A percentile compares a stretch with the other conserved stretches of the same genome.
Evolutionary conservation across 2,113 vertebrate species (phyloP).

Genomic region (Sus scrofa): DNA sequence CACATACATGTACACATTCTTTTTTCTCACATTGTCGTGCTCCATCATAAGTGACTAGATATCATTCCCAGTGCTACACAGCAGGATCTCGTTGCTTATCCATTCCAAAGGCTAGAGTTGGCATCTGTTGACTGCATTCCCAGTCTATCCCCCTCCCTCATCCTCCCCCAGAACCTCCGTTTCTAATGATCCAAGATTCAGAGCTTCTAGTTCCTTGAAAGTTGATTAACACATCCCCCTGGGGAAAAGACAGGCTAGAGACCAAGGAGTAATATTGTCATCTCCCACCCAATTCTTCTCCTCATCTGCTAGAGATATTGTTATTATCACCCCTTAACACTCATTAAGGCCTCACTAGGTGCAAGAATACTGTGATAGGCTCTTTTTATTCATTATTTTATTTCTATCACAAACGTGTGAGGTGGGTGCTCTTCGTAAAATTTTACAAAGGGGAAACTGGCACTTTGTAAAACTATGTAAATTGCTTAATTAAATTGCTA

Average conservation of each 20-base stretch:
- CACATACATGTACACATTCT: no score
- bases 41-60: no score
- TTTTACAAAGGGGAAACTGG: not conserved
- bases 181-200: not conserved
- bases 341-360: not conserved
- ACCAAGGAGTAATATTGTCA: not conserved
- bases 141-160: no score
- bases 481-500: not conserved
- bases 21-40: no score
- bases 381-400: slow-evolving; percentile 15
- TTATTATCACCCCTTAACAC: not conserved
- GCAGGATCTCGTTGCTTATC: no score
- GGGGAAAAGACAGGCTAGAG: not conserved
- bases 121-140: no score
- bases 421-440: not conserved
- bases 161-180: not conserved
- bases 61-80: no score
- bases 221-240: not conserved
- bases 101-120: no score
- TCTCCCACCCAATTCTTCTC: not conserved
- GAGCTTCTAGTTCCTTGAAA: not conserved
- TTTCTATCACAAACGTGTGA: not conserved
- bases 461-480: not conserved
- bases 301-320: not conserved
- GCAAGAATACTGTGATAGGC: not conserved